phyloP scores from a whole-genome alignment of 2,797 vertebrate species.

The Enteromius afrohamiltoni region DNA sequence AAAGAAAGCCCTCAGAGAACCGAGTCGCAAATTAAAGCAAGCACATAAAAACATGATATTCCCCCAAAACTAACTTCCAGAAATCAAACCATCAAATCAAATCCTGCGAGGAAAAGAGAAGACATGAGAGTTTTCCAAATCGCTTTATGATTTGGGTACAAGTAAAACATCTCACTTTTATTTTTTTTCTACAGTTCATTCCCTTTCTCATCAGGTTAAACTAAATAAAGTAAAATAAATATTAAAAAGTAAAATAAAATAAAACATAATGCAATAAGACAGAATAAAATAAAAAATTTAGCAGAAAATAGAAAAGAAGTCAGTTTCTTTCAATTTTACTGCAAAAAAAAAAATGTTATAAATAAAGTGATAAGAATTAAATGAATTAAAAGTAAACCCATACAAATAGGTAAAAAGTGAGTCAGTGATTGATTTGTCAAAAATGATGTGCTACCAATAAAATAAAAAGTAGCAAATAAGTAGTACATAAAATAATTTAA shows the following conservation, averaged over 20 bases:
- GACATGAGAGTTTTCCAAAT: slow-evolving; percentile 57
- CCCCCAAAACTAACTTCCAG: slow-evolving; percentile 6
- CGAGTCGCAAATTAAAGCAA: neutral
- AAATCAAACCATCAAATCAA: slow-evolving; percentile 10
- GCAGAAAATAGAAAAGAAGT: neutral
- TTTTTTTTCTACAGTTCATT: slow-evolving; percentile 58
- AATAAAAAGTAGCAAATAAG: neutral
- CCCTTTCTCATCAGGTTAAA: slow-evolving; percentile 70
- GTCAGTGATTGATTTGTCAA: neutral
- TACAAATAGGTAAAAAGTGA: neutral
- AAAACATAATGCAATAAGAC: neutral
- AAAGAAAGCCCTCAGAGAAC: slow-evolving; percentile 6
- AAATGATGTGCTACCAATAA: neutral
- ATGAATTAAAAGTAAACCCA: neutral
- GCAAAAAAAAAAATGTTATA: neutral
- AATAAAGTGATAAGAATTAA: neutral
- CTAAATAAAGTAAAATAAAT: neutral
- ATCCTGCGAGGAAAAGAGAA: slow-evolving; percentile 20
- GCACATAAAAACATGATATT: slow-evolving; percentile 12
- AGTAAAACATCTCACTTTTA: neutral
- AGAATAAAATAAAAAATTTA: neutral
- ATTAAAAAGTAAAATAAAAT: slow-evolving; percentile 24
- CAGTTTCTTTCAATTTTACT: neutral
- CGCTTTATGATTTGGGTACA: slow-evolving; percentile 23
- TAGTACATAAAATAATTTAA: neutral